Percentiles rank a stretch among this genome's conserved stretches.
phyloP scores from a whole-genome alignment of 37 sponge, comb jelly and placozoan genomes.

The Eunapius fragilis region DNA sequence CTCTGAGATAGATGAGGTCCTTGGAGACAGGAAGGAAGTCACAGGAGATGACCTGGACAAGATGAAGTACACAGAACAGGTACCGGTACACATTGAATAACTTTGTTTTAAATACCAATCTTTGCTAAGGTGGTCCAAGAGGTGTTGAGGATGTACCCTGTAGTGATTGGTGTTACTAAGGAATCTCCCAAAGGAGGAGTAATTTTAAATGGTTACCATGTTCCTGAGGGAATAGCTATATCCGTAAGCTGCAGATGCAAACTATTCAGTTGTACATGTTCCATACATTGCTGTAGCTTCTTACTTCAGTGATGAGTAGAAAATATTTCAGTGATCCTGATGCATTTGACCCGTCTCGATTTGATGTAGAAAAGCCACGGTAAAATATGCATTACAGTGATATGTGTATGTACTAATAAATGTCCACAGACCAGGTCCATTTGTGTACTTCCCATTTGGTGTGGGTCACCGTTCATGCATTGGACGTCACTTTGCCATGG shows the following conservation, averaged over 20 bases:
- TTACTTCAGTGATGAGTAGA: not conserved
- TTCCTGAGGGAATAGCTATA: not conserved
- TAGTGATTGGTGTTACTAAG: not conserved
- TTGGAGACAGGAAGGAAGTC: constrained; percentile 1
- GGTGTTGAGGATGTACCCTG: not conserved
- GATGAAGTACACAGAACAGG: constrained; percentile 6
- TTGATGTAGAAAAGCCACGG: constrained; percentile 7
- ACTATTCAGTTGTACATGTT: no score
- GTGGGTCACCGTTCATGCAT: constrained; percentile 12
- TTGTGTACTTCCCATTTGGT: constrained; percentile 20
- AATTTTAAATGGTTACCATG: not conserved
- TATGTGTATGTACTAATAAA: not conserved
- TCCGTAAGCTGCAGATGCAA: not conserved
- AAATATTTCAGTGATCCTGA: constrained; percentile 9
- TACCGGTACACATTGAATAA: not conserved
- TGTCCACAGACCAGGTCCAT: not conserved
- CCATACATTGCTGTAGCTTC: no score
- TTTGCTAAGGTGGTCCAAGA: not conserved
- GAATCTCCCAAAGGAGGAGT: not conserved
- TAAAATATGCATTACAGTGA: not conserved
- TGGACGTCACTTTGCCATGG: constrained; percentile 17
- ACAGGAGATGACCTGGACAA: constrained; percentile 6
- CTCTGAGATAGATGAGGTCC: not conserved
- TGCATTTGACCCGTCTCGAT: constrained; percentile 1
- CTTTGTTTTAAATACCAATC: not conserved